Conservation (phyloP, 2,797 vertebrate species). For the Epinephelus awoara region DNA sequence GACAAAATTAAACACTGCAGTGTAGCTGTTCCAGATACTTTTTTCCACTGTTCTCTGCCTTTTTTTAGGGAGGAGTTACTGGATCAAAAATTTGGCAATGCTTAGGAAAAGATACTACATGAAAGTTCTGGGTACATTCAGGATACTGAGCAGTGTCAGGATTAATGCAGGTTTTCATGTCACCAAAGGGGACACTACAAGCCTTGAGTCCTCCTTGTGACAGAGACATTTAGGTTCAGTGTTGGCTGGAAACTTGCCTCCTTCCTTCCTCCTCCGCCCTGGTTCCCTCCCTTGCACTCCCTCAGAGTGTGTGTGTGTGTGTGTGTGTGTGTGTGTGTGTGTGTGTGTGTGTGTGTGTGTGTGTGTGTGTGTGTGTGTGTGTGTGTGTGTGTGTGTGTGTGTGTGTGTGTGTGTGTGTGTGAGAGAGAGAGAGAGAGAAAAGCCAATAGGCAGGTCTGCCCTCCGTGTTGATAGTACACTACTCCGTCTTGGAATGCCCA, state of each 20-base stretch:
- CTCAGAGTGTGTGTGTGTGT: slow-evolving; percentile 31
- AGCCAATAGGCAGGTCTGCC: slow-evolving; percentile 59
- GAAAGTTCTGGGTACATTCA: background rate
- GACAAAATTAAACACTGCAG: background rate
- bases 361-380: too few relatives aligned
- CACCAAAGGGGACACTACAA: background rate
- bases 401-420: too few relatives aligned
- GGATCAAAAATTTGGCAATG: background rate
- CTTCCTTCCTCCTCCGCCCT: background rate
- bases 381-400: too few relatives aligned
- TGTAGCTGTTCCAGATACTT: background rate
- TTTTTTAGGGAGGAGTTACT: background rate
- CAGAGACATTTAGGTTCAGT: background rate
- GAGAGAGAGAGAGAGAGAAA: too few relatives aligned
- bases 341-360: too few relatives aligned
- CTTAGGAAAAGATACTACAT: background rate
- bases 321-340: too few relatives aligned
- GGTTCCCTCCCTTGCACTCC: background rate
- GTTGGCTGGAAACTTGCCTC: slow-evolving; percentile 3
- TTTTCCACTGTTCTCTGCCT: background rate
- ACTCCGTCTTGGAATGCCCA: slow-evolving; percentile 73
- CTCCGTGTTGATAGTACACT: slow-evolving; percentile 59
- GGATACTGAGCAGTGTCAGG: background rate
- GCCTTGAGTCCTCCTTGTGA: background rate
- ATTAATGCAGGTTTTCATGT: slow-evolving; percentile 1